Base-by-base conservation (phyloP, 2,888 invertebrate genomes). In the Agrilus cyanescens region DNA sequence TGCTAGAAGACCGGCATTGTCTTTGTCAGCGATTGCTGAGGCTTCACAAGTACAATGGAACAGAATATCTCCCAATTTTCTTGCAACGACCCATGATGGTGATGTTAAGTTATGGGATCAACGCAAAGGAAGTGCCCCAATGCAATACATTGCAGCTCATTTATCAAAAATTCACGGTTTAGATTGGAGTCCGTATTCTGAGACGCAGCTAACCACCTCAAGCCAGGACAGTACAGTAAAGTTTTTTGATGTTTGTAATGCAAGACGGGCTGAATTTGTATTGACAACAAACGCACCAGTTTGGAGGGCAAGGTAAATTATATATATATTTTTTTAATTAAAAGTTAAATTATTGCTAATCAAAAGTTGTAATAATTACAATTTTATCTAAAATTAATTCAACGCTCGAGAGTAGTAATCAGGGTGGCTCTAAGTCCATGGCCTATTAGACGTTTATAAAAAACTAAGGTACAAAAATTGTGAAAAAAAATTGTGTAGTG, bases 51-150 rank as follows among this genome's bases (percentile, higher is more conserved):
- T 95, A 1, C 82, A 90, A 57, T 96, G 95, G 85, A 94, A 94
- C 63, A 81, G 85, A 57, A 75, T 89, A 38, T 84, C 85, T 2
- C 74, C 82, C 1, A 75, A 93, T 62, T 72, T 89, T 49, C 71
- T 96, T 50, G 95, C 95, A 2, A 94, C 95, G 35, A 88, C 94
- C 4, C 95, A 96, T 65, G 94, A 95, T 61, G 94, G 93, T 2
- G 95, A 95, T 66, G 80, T 96, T 4, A 84, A 94, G 64, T 80
- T 96, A 51, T 96, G 95, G 95, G 96, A 96, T 65, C 85, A 87
- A 53, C 74, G 95, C 48, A 93, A 93, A 70, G 78, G 83, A 48
- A 80, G 81, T 38, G 76, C 84, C 40, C 94, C 95, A 1, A 76
- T 91, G 3, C 88, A 91, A 60, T 95, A 94, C 56, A 89, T 96